Evolutionary conservation across 2,888 invertebrate genomes (phyloP), one percentile per base, ranked within the genome.

Genomic region (Agrilus cyanescens): DNA sequence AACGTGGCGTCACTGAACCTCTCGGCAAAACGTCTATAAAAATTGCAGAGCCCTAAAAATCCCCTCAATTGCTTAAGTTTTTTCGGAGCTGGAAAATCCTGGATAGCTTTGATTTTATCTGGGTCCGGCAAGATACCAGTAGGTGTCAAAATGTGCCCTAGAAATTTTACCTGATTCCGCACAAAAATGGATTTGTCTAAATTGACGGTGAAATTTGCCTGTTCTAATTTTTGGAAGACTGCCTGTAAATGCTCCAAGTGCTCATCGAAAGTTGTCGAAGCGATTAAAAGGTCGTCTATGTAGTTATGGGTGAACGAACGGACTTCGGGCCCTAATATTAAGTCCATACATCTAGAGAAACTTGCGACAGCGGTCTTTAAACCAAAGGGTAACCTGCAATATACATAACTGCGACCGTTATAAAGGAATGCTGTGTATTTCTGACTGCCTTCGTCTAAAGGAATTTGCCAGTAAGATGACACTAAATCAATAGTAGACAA

Each of bases 11-110:
- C 37, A 37, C 50, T 48, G 14, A 50, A 46, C 7, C 39, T 6
- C 7, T 39, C 13, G 12, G 41, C 31, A 16, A 52, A 54, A 25
- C 44, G 44, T 0, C 50, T 35, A n/a, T 51, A 51, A 18, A 41
- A 53, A 20, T 51, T 51, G 8, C 52, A 45, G 0, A 52, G 12
- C 2, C 52, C 52, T 2, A 53, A 20, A 37, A 54, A 53, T 10
- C 46, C 50, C 7, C 50, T 30, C 2, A 52, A n/a, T 32, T 52
- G 49, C 34, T 52, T 52, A 0, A 43, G 4, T 5, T 46, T 53
- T 13, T 32, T 41, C 0, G 54, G 53, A 4, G 13, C 25, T 4
- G 50, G 53, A 36, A 52, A 54, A 2, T 49, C 30, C 2, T 41
- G 34, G 7, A 54, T 53, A 1, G 46, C 47, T 1, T 31, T 8